phyloP scores from a whole-genome alignment of 2,113 vertebrate species.

The Trogon melanurus region DNA sequence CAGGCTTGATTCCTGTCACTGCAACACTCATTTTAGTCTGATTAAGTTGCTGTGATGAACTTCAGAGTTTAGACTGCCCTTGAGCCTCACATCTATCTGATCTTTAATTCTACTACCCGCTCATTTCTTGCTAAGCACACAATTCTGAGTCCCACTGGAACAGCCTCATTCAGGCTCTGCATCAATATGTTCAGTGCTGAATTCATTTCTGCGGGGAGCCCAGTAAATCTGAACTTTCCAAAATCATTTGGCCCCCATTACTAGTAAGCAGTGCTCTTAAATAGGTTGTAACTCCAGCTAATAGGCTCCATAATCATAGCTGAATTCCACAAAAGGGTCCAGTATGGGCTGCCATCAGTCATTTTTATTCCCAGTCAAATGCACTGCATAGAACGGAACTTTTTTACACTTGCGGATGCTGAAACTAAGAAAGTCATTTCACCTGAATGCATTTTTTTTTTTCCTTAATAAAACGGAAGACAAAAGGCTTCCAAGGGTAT shows the following conservation, averaged over 20 bases:
- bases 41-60: constrained; percentile 81
- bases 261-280: constrained; percentile 82
- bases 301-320: constrained; percentile 81
- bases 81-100: constrained; percentile 74
- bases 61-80: constrained; percentile 77
- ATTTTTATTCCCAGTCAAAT: constrained; percentile 80
- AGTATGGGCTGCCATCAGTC: constrained; percentile 73
- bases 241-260: constrained; percentile 87
- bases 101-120: constrained; percentile 73
- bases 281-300: constrained; percentile 83
- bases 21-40: constrained; percentile 63
- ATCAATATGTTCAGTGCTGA: constrained; percentile 76
- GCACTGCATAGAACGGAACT: constrained; percentile 63
- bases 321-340: constrained; percentile 79
- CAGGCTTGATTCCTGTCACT: constrained; percentile 41
- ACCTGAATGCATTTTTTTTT: neutral
- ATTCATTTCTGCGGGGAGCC: constrained; percentile 82
- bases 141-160: constrained; percentile 69
- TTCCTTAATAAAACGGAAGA: constrained; percentile 2
- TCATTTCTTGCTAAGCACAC: constrained; percentile 76
- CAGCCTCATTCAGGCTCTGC: constrained; percentile 66
- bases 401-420: constrained; percentile 50
- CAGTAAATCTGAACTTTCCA: constrained; percentile 83
- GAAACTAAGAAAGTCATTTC: constrained; percentile 60
- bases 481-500: constrained; percentile 28